Conservation (phyloP, 2,797 vertebrate genomes). For the Tiaroga cobitis region DNA sequence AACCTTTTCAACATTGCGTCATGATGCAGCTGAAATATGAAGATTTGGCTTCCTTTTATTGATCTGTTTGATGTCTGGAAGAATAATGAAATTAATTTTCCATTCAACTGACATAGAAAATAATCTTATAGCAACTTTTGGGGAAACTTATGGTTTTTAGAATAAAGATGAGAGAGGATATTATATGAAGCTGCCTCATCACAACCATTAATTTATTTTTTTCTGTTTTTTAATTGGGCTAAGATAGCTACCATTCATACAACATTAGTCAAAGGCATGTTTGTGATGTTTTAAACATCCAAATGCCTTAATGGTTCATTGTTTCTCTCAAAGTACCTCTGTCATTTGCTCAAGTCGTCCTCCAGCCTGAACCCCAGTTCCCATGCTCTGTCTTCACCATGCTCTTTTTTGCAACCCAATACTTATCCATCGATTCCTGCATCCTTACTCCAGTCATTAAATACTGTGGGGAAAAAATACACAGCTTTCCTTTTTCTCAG, state of each 20-base stretch:
- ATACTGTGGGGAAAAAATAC: not conserved
- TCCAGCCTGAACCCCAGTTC: constrained; percentile 17
- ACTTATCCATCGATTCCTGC: not conserved
- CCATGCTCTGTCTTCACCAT: constrained; percentile 21
- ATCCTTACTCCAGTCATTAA: constrained; percentile 27
- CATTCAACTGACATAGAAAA: constrained; percentile 2
- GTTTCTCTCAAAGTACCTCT: constrained; percentile 18
- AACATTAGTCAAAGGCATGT: constrained; percentile 37
- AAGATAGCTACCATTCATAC: constrained; percentile 20
- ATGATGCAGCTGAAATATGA: constrained; percentile 57
- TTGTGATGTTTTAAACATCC: constrained; percentile 45
- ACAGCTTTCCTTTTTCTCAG: not conserved
- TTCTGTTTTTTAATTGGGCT: not conserved
- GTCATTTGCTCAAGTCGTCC: constrained; percentile 19
- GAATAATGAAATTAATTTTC: not conserved
- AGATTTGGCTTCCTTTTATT: constrained; percentile 19
- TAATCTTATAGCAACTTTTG: constrained; percentile 46
- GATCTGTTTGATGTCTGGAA: constrained; percentile 11
- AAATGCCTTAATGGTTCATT: constrained; percentile 13
- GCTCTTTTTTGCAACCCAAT: constrained; percentile 10
- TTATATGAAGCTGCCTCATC: constrained; percentile 52
- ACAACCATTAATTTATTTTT: constrained; percentile 21
- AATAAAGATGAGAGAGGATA: constrained; percentile 4
- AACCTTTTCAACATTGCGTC: constrained; percentile 48
- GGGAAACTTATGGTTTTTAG: constrained; percentile 27